phyloP scores from a whole-genome alignment of 2,797 vertebrate species.

The Oceanodroma leucorhoa region DNA sequence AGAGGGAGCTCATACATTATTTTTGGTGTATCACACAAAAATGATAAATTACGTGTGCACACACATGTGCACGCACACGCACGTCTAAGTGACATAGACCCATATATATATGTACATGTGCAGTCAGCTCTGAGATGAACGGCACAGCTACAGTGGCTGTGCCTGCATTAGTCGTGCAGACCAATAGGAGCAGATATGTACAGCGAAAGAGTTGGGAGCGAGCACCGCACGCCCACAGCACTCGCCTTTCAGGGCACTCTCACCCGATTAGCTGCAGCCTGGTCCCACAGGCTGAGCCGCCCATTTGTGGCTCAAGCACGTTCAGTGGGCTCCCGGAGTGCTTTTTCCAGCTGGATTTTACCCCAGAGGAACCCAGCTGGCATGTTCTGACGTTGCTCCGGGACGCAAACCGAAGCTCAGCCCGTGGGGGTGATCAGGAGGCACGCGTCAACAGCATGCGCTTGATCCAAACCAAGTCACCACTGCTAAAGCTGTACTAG shows the following conservation, averaged over 20 bases:
- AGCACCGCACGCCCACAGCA: rapidly evolving
- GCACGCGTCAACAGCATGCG: rapidly evolving
- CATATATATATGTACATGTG: rapidly evolving
- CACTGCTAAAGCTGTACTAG: neutral
- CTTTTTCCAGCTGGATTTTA: neutral
- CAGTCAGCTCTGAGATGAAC: neutral
- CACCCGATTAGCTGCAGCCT: neutral
- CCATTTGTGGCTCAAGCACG: neutral
- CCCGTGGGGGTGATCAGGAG: neutral
- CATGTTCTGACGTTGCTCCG: rapidly evolving
- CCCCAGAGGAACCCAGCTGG: neutral
- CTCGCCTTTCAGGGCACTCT: rapidly evolving
- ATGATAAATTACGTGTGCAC: constrained; percentile 23
- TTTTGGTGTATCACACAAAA: constrained; percentile 55
- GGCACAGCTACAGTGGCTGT: neutral
- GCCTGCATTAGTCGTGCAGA: constrained; percentile 43
- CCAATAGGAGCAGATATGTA: constrained; percentile 64
- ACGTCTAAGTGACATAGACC: neutral
- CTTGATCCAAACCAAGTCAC: neutral
- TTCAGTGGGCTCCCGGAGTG: neutral
- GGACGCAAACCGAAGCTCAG: neutral
- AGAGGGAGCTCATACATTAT: constrained; percentile 78
- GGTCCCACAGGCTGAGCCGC: neutral
- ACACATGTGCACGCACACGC: neutral
- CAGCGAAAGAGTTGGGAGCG: neutral